Evolutionary conservation across 2,888 invertebrate species (phyloP).

Genomic region (Lasiommata megera): DNA sequence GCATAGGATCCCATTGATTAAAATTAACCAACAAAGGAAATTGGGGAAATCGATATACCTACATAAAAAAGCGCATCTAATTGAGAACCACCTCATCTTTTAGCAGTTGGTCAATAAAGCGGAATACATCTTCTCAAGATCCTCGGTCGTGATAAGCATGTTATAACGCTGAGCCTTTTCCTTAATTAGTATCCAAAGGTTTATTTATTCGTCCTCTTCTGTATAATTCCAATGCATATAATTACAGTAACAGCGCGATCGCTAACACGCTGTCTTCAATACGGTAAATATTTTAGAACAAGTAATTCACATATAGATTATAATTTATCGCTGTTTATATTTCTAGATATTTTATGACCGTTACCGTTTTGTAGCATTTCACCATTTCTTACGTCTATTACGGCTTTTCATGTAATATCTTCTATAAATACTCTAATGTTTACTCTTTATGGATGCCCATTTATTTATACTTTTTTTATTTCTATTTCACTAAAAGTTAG

Average conservation of each 20-base stretch:
- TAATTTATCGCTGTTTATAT: no score
- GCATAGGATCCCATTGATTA: no score
- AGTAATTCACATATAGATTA: background rate
- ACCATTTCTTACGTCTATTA: background rate
- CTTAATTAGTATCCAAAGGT: slow-evolving; percentile 43
- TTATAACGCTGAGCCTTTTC: slow-evolving; percentile 26
- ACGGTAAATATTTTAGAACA: slow-evolving; percentile 36
- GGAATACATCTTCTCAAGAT: slow-evolving; percentile 8
- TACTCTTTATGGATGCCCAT: background rate
- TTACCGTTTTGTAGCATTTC: no score
- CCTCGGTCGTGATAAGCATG: slow-evolving; percentile 37
- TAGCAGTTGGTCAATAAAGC: background rate
- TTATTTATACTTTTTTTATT: no score
- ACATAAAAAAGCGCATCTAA: no score
- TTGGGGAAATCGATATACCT: no score
- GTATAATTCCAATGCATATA: slow-evolving; percentile 21
- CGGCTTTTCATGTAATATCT: background rate
- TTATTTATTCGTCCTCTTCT: slow-evolving; percentile 22
- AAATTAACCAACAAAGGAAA: no score
- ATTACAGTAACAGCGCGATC: slow-evolving; percentile 29
- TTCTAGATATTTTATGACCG: no score
- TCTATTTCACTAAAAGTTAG: no score
- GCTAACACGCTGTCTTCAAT: slow-evolving; percentile 53
- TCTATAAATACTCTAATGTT: background rate
- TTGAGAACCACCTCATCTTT: no score